Percentiles rank a stretch among this genome's conserved stretches.
Evolutionary conservation across 1,140 invertebrate species (phyloP).

Genomic region (Drosophila orosa): DNA sequence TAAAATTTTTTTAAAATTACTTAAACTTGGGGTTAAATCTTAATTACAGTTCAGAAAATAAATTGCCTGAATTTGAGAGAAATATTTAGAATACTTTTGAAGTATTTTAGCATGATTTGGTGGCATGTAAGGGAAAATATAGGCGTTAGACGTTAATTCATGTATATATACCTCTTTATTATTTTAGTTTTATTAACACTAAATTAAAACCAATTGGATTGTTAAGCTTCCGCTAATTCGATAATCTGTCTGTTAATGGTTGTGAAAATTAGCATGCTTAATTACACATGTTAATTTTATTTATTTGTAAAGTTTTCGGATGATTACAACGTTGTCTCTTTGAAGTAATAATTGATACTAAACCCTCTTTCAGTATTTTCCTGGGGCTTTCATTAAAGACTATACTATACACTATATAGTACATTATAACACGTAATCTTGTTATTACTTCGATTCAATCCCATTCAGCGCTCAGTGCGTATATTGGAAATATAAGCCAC

Average conservation of each 20-base stretch:
- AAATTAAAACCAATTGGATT: not conserved
- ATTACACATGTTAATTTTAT: not conserved
- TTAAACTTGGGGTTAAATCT: not conserved
- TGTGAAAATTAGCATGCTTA: not conserved
- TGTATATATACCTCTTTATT: too few relatives aligned
- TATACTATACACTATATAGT: not conserved
- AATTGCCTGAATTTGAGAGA: not conserved
- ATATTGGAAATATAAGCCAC: not conserved
- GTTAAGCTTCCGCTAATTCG: not conserved
- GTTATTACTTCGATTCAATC: not conserved
- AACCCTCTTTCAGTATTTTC: not conserved
- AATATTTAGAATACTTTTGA: not conserved
- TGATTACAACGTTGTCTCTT: not conserved
- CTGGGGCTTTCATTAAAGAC: too few relatives aligned
- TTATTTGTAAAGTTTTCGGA: not conserved
- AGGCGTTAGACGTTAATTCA: too few relatives aligned
- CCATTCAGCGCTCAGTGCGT: not conserved
- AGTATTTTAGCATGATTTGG: not conserved
- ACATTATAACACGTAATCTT: not conserved
- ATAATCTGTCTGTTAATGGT: not conserved
- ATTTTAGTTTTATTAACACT: not conserved
- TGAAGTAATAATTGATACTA: too few relatives aligned
- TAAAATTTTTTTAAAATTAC: not conserved
- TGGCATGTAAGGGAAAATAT: not conserved
- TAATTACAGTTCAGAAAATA: slow-evolving; percentile 1